Evolutionary conservation across 2,888 invertebrate genomes (phyloP).

Genomic region (Leucoma salicis): DNA sequence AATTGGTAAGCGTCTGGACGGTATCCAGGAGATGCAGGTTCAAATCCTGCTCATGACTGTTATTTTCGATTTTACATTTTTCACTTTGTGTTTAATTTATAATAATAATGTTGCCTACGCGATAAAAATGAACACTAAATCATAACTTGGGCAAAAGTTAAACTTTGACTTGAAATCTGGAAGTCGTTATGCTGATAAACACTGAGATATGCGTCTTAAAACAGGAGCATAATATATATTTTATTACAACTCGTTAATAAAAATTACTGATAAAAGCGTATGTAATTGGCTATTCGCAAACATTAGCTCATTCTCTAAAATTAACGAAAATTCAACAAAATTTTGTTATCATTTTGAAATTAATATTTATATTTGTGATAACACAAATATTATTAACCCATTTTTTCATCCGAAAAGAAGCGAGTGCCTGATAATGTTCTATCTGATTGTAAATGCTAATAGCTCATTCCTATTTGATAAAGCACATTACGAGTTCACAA

Average conservation of each 20-base stretch:
- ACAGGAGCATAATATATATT: too few relatives aligned
- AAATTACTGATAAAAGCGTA: neutral
- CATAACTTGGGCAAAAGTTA: neutral
- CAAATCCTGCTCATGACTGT: too few relatives aligned
- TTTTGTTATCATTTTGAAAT: neutral
- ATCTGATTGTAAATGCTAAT: too few relatives aligned
- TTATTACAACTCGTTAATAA: neutral
- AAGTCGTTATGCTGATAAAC: neutral
- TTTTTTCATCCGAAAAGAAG: too few relatives aligned
- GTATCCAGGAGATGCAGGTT: too few relatives aligned
- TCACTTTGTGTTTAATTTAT: neutral
- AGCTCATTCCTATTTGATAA: too few relatives aligned
- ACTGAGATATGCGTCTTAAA: neutral
- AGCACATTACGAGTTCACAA: too few relatives aligned
- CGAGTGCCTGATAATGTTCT: too few relatives aligned
- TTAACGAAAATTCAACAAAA: neutral
- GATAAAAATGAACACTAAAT: neutral
- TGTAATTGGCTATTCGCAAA: constrained; percentile 1
- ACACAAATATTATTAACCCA: neutral
- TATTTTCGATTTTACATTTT: too few relatives aligned
- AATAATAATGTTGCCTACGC: neutral
- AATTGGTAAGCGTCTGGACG: too few relatives aligned
- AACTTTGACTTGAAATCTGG: neutral
- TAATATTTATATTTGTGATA: constrained; percentile 4
- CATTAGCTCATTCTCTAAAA: constrained; percentile 5